Evolutionary conservation across 2,888 invertebrate species (phyloP), one percentile per base, ranked within the genome.

Genomic region (Tenthredo notha): DNA sequence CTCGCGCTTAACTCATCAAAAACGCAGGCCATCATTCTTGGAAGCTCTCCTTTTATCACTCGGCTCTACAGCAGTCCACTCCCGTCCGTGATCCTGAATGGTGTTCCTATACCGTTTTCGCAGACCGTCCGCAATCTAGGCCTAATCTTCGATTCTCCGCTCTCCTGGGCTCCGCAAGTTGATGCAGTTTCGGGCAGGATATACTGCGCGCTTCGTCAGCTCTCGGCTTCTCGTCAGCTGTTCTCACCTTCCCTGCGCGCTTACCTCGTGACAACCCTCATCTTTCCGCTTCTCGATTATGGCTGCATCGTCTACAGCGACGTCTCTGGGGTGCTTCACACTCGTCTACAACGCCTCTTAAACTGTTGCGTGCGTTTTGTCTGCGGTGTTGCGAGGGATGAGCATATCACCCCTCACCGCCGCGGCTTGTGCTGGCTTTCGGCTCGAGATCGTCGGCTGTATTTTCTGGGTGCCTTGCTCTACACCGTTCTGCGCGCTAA

Each of bases 21-120:
- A 12, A 83, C 83, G 4, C 50, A 33, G 47, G 84, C 86, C 1
- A 82, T 86, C 37, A 61, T 80, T 5, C 47, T 85, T 10, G 86
- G 86, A 0, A 40, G 54, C 21, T 58, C 29, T 9, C 43, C 58
- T 5, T 78, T 80, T 18, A 58, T 85, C 3, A 78, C 84, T 0
- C 4, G 21, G 15, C 25, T 86, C 7, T 43, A 82, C 15, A n/a
- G 12, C 10, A 6, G 37, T 18, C 0, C 21, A 0, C 12, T 74
- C 9, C 83, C 85, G 33, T 65, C 47, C 5, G 61, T 86, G 6
- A 43, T 43, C 12, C 6, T 25, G 21, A 33, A 78, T 6, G 37
- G 50, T 29, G 33, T 47, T 1, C 2, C 37, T 3, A 72, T 84
- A 1, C 29, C 47, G 21, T 75, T 54, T 4, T 40, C 43, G 2